A percentile compares a stretch with the other conserved stretches of the same genome.
These are phyloP conservation scores for Drosophila nigritarsus DNA, from an alignment of 2,888 invertebrate genomes.

Conservation along the genomic window DNA sequence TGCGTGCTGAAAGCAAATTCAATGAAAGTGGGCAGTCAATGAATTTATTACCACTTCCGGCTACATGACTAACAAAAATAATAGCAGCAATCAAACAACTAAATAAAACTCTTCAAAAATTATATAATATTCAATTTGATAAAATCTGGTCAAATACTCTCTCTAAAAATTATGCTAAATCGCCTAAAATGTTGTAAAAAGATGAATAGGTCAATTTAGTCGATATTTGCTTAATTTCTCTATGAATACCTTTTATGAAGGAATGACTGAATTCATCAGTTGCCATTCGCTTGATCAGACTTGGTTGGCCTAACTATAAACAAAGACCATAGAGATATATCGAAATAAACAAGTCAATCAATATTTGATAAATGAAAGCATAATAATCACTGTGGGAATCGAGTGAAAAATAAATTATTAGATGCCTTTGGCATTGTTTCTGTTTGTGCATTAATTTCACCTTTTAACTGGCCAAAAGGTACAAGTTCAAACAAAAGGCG, in stretches of 20 bases:
- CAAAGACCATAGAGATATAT: not conserved
- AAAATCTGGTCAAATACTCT: not conserved
- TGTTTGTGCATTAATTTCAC: not conserved
- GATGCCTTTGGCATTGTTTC: conserved; percentile 2
- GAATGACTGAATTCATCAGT: conserved; percentile 14
- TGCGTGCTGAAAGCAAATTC: not conserved
- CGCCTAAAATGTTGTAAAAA: conserved; percentile 5
- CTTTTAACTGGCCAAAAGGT: conserved; percentile 19
- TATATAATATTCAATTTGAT: conserved; percentile 12
- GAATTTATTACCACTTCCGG: conserved; percentile 47
- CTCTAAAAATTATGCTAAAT: conserved; percentile 19
- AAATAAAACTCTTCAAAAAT: conserved; percentile 25
- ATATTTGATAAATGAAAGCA: conserved; percentile 1
- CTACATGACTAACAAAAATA: conserved; percentile 15
- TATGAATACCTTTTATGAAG: conserved; percentile 27
- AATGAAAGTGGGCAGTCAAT: conserved; percentile 42
- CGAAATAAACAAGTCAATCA: not conserved
- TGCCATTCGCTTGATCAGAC: conserved; percentile 22
- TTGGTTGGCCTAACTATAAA: no score
- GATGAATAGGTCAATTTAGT: conserved; percentile 13
- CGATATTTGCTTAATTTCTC: conserved; percentile 57
- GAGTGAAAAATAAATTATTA: not conserved
- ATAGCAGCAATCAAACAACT: not conserved
- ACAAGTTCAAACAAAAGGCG: conserved; percentile 39
- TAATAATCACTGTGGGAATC: not conserved